Evolutionary conservation across 1,140 invertebrate genomes (phyloP).

Genomic region (Solen grandis): DNA sequence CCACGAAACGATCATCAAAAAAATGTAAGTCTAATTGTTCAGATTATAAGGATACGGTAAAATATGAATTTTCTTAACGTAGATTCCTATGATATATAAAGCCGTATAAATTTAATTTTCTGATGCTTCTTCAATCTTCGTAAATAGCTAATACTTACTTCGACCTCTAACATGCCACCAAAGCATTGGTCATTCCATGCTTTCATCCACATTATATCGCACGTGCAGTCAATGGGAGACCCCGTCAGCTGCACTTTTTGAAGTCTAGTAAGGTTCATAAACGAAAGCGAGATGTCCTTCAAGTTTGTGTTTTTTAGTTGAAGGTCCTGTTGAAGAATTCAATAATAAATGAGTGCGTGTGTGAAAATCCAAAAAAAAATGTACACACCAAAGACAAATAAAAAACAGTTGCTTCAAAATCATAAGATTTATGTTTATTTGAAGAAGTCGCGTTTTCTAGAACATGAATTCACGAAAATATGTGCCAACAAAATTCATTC

Average conservation of each 20-base stretch:
- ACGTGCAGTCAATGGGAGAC: constrained; percentile 46
- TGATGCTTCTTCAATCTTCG: background rate
- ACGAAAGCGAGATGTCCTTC: constrained; percentile 30
- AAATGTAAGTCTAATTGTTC: no score
- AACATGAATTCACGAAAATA: background rate
- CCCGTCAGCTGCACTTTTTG: background rate
- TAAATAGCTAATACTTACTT: constrained; percentile 8
- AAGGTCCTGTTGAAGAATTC: constrained; percentile 10
- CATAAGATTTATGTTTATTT: background rate
- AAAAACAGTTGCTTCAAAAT: background rate
- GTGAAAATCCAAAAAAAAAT: background rate
- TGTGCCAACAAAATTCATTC: no score
- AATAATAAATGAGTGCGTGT: background rate
- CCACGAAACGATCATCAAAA: no score
- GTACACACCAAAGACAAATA: background rate
- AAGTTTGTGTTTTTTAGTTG: constrained; percentile 23
- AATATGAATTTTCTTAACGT: no score
- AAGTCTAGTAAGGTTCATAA: constrained; percentile 28
- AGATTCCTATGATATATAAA: background rate
- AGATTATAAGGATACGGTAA: no score
- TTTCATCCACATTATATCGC: constrained; percentile 45
- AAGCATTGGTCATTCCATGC: constrained; percentile 22
- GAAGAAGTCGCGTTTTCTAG: background rate
- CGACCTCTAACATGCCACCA: background rate
- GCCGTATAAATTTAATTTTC: background rate